Evolutionary conservation across 1,140 invertebrate genomes (phyloP).

Genomic region (Musca vetustissima): DNA sequence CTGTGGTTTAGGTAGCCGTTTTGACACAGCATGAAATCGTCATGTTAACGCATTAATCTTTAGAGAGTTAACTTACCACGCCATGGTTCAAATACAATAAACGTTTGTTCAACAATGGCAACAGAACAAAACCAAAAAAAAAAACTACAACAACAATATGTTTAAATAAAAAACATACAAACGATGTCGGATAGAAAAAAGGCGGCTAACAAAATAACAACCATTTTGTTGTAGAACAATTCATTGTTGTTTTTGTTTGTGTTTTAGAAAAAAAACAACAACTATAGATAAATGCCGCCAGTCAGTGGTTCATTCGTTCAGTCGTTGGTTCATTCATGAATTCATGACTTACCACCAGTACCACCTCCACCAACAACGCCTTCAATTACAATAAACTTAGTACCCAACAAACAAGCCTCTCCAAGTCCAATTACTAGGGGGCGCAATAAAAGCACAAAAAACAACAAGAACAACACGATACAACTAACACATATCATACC

Average conservation of each 20-base stretch:
- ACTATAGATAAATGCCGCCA: conserved; percentile 14
- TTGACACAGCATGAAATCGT: conserved; percentile 24
- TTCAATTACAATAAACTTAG: too few species aligned
- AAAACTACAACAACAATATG: neutral
- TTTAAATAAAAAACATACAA: neutral
- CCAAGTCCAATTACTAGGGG: too few species aligned
- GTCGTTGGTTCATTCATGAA: conserved; percentile 3
- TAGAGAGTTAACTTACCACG: conserved; percentile 11
- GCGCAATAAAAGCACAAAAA: too few species aligned
- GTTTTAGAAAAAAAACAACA: neutral
- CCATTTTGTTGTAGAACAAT: conserved; percentile 10
- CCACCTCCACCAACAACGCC: too few species aligned
- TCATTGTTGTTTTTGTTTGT: neutral
- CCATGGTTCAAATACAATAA: too few species aligned
- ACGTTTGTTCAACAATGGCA: neutral
- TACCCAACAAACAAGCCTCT: too few species aligned
- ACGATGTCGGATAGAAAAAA: conserved; percentile 1
- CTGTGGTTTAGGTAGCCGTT: neutral
- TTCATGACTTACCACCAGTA: too few species aligned
- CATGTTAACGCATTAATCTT: conserved; percentile 24
- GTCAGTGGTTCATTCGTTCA: conserved; percentile 4
- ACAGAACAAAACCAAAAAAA: too few species aligned
- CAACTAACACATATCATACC: too few species aligned
- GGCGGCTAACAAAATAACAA: conserved; percentile 15
- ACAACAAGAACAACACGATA: too few species aligned